Base-by-base conservation (phyloP, 2,113 vertebrate species). In the Butorides virescens region DNA sequence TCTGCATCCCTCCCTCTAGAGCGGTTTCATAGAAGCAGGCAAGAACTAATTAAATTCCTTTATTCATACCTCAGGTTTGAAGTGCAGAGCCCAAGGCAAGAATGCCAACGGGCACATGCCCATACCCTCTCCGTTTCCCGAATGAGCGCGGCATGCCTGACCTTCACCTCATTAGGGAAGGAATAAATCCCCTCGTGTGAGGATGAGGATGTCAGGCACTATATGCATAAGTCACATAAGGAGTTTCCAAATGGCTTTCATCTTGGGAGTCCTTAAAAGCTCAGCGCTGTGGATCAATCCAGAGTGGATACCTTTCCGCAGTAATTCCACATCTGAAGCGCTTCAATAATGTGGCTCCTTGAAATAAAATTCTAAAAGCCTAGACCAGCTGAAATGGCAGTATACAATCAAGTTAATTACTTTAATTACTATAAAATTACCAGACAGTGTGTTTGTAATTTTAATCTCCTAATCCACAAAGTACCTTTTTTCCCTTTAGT, bases 1-100 rank as follows among this genome's bases (percentile, higher is more conserved):
- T 93, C 68, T 91, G 90, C 87, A 81, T 86, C 89, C 67, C 85
- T 94, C 91, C 87, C 85, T 94, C 91, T 19, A 42, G 94, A 95
- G 85, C 8, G 5, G 79, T 67, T 89, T 67, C 27, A 72, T 3
- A 81, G 91, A 58, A 84, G 61, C 81, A 95, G 79, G 82, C 91
- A 90, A 86, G 85, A 85, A 84, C 73, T 94, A 95, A 97, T 96
- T 95, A 96, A 96, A 97, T 96, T 95, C 89, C 76, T 96, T 95
- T 90, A 67, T 93, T 91, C 83, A 19, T 93, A 82, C 82, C 88
- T 97, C 96, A 93, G n/a, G 53, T 90, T 90, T 21, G 58, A 62
- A 82, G 83, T 29, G 62, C 91, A 32, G 86, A 49, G 93, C 95
- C 80, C 32, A 71, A 53, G 94, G 96, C 94, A 86, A 36, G 92